phyloP scores from a whole-genome alignment of 2,888 invertebrate species.

The Polylopha cassiicola region DNA sequence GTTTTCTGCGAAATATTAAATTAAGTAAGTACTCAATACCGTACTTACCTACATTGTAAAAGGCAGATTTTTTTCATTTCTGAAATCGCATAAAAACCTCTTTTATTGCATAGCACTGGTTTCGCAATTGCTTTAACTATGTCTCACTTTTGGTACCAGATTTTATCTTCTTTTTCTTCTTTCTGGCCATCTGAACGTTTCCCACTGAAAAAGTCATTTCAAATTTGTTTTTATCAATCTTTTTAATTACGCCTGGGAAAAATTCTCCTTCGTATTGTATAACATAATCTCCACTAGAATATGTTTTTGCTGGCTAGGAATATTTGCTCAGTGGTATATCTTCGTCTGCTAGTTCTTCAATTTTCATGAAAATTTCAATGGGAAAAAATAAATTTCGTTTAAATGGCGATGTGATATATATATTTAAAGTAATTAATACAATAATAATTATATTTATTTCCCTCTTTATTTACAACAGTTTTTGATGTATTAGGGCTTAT shows the following conservation, averaged over 20 bases:
- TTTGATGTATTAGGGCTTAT: conserved; percentile 7
- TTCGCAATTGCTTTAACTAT: conserved; percentile 7
- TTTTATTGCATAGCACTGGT: conserved; percentile 16
- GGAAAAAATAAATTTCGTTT: conserved; percentile 23
- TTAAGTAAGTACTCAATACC: too few species aligned
- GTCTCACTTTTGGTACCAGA: conserved; percentile 14
- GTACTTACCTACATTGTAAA: too few species aligned
- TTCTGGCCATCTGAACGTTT: conserved; percentile 19
- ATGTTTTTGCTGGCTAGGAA: conserved; percentile 23
- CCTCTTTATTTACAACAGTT: conserved; percentile 3
- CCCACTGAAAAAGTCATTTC: conserved; percentile 19
- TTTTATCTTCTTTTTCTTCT: conserved; percentile 18
- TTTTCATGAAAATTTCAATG: conserved; percentile 19
- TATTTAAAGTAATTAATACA: too few species aligned
- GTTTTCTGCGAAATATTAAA: too few species aligned
- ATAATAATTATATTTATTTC: too few species aligned
- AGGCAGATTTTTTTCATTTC: conserved; percentile 17
- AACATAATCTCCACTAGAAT: conserved; percentile 19
- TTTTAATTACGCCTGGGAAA: conserved; percentile 25
- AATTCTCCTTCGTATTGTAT: conserved; percentile 25
- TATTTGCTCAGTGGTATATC: conserved; percentile 16
- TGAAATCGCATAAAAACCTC: conserved; percentile 15
- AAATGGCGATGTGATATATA: conserved; percentile 23
- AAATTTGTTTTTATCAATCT: conserved; percentile 21
- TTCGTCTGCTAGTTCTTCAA: conserved; percentile 17